Evolutionary conservation across 2,888 invertebrate species (phyloP), one percentile per base, ranked within the genome.

Genomic region (Drosophila robusta): DNA sequence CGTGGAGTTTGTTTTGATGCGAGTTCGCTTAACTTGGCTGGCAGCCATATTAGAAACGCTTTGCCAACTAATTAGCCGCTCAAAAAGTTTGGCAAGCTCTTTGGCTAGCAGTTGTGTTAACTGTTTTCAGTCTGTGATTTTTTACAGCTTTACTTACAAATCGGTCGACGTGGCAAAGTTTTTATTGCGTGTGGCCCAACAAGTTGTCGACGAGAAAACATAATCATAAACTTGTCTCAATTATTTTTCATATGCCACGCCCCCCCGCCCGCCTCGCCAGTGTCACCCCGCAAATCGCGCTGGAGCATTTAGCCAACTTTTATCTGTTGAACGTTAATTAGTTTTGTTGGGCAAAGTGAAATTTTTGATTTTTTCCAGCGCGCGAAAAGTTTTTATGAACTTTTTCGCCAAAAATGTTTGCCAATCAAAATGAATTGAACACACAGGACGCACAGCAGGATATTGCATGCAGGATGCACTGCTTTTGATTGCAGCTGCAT

Each of bases 271-370:
- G 1, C 22, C 2, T 16, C 38, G 1, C 22, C 32, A 2, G 3
- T 29, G 29, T 9, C 14, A 12, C 7, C 42, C 38, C 39, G 41
- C 24, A 45, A 42, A 44, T 39, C 47, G 22, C 49, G 39, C 11
- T 54, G 60, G 18, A 58, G 64, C 78, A 63, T 66, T 70, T 74
- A 69, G 65, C 66, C 72, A 89, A 89, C 78, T 90, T 89, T 82
- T 84, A 87, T 86, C 90, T 90, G 86, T 76, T 89, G 74, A 76
- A 84, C 90, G 90, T 91, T 90, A 90, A 90, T 90, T 91, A 90
- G 90, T 91, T 91, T 90, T 90, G 90, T 86, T 86, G 64, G 69
- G 55, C 55, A 81, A 89, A 78, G 81, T 80, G 90, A 90, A 83
- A 82, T 86, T 86, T 89, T 89, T 90, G 90, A 87, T 90, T 89